Percentiles rank a stretch among this genome's conserved stretches.
These are phyloP conservation scores for Rutilus rutilus DNA, from an alignment of 2,113 vertebrate species.

Conservation along the genomic window DNA sequence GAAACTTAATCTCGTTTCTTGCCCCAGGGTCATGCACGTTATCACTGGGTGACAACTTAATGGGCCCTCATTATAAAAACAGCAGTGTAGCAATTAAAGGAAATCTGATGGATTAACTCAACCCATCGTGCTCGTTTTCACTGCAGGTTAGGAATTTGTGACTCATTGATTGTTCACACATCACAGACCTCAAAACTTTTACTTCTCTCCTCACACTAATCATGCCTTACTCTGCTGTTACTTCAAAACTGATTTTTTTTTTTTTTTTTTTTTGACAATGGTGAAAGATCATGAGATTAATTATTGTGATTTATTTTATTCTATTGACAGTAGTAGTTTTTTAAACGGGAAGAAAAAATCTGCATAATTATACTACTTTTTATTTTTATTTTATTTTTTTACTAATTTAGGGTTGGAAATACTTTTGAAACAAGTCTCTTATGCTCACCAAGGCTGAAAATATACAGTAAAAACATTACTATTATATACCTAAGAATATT, in stretches of 20 bases:
- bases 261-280: too few relatives aligned
- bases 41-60: slow-evolving; percentile 68
- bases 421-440: too few relatives aligned
- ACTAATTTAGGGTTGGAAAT: too few relatives aligned
- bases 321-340: too few relatives aligned
- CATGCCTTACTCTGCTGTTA: neutral
- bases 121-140: neutral
- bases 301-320: too few relatives aligned
- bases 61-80: slow-evolving; percentile 68
- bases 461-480: neutral
- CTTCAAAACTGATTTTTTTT: neutral
- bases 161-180: slow-evolving; percentile 10
- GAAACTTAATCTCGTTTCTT: slow-evolving; percentile 58
- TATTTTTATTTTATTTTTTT: too few relatives aligned
- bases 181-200: neutral
- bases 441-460: too few relatives aligned
- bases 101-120: slow-evolving; percentile 61
- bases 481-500: slow-evolving; percentile 2
- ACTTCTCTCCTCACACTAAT: neutral
- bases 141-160: slow-evolving; percentile 30
- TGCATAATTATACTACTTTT: too few relatives aligned
- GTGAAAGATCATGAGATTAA: too few relatives aligned
- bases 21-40: slow-evolving; percentile 64
- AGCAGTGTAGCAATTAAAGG: slow-evolving; percentile 68
- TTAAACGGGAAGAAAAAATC: too few relatives aligned